Percentiles rank a stretch among this genome's conserved stretches.
phyloP scores from a whole-genome alignment of 2,113 vertebrate genomes.

The Eubucco bourcierii region DNA sequence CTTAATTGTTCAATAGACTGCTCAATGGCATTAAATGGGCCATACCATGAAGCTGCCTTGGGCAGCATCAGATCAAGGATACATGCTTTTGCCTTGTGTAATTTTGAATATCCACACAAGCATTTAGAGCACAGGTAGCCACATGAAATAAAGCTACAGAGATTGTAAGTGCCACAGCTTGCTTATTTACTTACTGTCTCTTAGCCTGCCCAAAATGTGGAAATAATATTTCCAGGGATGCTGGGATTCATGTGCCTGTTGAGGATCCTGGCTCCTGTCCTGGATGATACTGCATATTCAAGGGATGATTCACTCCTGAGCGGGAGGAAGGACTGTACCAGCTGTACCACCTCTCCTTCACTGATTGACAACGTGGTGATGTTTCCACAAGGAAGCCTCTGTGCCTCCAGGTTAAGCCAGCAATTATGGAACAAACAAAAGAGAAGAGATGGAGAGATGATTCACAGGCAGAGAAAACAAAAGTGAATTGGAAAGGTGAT shows the following conservation, averaged over 20 bases:
- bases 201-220: conserved; percentile 55
- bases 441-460: conserved; percentile 20
- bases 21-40: conserved; percentile 63
- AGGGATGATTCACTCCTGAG: conserved; percentile 57
- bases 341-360: conserved; percentile 49
- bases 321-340: conserved; percentile 60
- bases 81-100: background rate
- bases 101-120: conserved; percentile 13
- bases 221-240: conserved; percentile 66
- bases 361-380: conserved; percentile 36
- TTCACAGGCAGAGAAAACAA: conserved; percentile 3
- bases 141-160: conserved; percentile 55
- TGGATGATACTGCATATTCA: conserved; percentile 69
- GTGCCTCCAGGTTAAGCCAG: conserved; percentile 57
- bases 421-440: conserved; percentile 47
- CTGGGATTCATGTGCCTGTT: conserved; percentile 52
- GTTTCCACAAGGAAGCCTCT: conserved; percentile 46
- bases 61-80: conserved; percentile 33
- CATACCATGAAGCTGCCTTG: conserved; percentile 34
- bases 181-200: conserved; percentile 63
- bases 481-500: conserved; percentile 5
- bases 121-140: conserved; percentile 18
- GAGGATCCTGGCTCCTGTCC: conserved; percentile 64
- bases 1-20: conserved; percentile 37
- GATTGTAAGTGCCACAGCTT: conserved; percentile 54